Conservation (phyloP, 2,888 invertebrate genomes). For the Drosophila neonasuta region DNA sequence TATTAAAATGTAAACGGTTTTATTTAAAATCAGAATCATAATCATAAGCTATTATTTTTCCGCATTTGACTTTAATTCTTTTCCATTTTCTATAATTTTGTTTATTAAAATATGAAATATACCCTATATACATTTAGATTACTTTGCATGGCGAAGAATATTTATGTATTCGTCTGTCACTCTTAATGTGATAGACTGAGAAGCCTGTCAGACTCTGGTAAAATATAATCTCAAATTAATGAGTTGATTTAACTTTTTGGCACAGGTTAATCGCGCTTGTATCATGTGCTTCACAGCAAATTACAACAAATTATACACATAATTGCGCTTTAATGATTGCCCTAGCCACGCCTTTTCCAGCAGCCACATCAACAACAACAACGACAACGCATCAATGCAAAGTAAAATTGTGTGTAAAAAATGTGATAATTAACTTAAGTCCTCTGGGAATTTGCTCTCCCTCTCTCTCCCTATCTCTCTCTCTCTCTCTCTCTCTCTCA, state of each 20-base stretch:
- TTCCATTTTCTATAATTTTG: no score
- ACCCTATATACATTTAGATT: no score
- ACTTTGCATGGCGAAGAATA: no score
- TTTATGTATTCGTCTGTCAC: neutral
- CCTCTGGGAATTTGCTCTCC: conserved; percentile 59
- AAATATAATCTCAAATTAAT: conserved; percentile 69
- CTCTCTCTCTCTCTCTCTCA: neutral
- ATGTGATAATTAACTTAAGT: conserved; percentile 77
- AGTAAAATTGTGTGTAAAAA: conserved; percentile 77
- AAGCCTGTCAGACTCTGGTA: conserved; percentile 15
- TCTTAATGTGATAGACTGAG: conserved; percentile 19
- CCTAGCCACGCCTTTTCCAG: conserved; percentile 41
- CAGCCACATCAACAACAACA: conserved; percentile 1
- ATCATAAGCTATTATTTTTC: no score
- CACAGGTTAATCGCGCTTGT: conserved; percentile 57
- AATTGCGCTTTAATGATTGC: conserved; percentile 69
- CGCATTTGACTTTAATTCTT: no score
- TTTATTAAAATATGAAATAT: no score
- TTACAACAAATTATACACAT: conserved; percentile 75
- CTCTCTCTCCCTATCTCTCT: neutral
- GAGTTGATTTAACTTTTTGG: conserved; percentile 67
- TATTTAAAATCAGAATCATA: no score
- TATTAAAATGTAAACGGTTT: no score
- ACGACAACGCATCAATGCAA: conserved; percentile 65
- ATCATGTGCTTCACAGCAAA: conserved; percentile 66